Base-by-base conservation (phyloP, 53 echinoderm and acorn worm species). In the Echinometra lucunter region DNA sequence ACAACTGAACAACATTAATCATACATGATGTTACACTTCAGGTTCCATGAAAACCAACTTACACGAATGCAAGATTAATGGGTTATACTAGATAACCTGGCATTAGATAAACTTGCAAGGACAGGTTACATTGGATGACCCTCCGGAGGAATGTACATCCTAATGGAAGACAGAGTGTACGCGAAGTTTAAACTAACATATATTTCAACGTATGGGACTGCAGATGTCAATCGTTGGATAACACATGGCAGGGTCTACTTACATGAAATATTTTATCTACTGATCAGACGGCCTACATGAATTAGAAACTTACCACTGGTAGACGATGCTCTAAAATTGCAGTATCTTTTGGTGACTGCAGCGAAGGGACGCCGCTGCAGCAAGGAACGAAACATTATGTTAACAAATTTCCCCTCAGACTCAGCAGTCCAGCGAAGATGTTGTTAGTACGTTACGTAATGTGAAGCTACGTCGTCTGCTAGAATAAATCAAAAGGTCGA, bases 311-410 rank as follows among this genome's bases (percentile, higher is more conserved):
- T 83, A 83, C 85, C 85, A 83, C 21, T 83, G 16, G 45, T 83
- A 27, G 85, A 83, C 21, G 85, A 83, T 25, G 27, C 25, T 83
- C 85, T 83, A 23, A n/a, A 10, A 83, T 83, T 83, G 34, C 72
- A 32, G 16, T 72, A 72, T 35, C 15, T 12, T 35, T 34, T 72
- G 2, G 72, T 34, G 16, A 72, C 32, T 72, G 72, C 72, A 16
- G 35, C 72, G 34, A 72, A 28, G 35, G 72, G 72, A 72, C 32
- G 72, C 16, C 32, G 72, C 16, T 35, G 35, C 2, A 72, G 16
- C 28, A 72, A 35, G 72, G 35, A 72, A 72, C 72, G 72, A 32
- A 72, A 30, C 72, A 72, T 72, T 72, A 34, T 72, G 72, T 72
- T 35, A 13, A 72, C 13, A 27, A 5, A 60, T n/a, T n/a, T n/a